These are phyloP conservation scores for Hirtodrosophila duncani DNA, from an alignment of 2,888 invertebrate genomes.

Conservation along the genomic window DNA sequence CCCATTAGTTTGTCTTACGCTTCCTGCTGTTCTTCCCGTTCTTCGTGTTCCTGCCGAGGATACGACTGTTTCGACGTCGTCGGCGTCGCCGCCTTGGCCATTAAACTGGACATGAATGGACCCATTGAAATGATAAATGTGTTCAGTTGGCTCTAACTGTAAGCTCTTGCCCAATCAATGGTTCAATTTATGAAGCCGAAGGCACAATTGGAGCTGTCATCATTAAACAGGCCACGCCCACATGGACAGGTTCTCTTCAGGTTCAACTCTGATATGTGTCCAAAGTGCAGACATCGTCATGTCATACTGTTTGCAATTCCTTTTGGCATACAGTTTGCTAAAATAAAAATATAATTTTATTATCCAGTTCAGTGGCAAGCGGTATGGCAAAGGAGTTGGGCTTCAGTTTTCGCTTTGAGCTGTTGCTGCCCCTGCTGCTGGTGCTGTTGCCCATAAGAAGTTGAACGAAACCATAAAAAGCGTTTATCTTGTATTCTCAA, in stretches of 20 bases:
- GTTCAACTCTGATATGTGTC: no score
- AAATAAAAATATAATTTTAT: conserved; percentile 34
- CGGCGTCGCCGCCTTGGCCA: conserved; percentile 17
- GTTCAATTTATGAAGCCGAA: conserved; percentile 10
- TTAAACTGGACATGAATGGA: conserved; percentile 49
- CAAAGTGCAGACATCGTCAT: no score
- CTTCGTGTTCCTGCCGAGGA: no score
- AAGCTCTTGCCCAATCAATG: conserved; percentile 27
- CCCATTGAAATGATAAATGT: conserved; percentile 49
- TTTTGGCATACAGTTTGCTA: conserved; percentile 20
- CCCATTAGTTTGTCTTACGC: conserved; percentile 29
- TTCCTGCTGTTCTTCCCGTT: conserved; percentile 18
- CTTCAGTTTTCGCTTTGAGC: not conserved
- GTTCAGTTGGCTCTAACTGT: conserved; percentile 24
- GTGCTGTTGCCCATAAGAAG: no score
- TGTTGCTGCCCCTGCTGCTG: no score
- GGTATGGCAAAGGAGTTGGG: no score
- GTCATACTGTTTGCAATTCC: conserved; percentile 29
- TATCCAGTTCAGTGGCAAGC: no score
- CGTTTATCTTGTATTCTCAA: no score
- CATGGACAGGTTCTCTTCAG: no score
- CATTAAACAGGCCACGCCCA: conserved; percentile 10
- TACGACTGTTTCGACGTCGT: no score
- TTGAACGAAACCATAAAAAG: no score
- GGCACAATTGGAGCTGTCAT: conserved; percentile 29